Percentiles rank a stretch among this genome's conserved stretches.
Evolutionary conservation across 2,797 vertebrate species (phyloP).

Genomic region (Cercopithecus mitis): DNA sequence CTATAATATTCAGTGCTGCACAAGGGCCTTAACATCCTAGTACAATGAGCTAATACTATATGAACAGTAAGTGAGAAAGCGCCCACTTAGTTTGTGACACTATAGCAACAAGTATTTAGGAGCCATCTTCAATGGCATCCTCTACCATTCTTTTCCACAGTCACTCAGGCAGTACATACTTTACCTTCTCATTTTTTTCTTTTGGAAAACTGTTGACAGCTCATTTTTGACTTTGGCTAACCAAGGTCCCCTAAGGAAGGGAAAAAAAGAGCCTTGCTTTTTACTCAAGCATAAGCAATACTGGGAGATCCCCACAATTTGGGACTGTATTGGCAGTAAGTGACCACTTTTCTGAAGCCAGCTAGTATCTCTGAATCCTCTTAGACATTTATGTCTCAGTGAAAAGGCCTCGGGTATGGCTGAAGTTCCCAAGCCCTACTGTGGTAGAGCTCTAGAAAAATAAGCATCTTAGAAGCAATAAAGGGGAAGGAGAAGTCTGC

Average conservation of each 20-base stretch:
- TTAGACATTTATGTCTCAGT: background rate
- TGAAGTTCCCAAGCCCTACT: background rate
- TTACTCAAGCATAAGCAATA: background rate
- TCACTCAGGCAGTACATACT: background rate
- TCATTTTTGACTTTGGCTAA: background rate
- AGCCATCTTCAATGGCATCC: background rate
- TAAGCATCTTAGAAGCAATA: background rate
- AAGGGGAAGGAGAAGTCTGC: background rate
- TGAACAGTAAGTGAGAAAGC: background rate
- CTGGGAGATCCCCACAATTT: background rate
- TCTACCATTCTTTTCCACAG: background rate
- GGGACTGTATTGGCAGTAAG: background rate
- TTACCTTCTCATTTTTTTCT: background rate
- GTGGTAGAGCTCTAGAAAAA: background rate
- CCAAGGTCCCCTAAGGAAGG: background rate
- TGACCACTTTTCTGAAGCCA: background rate
- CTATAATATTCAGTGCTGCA: background rate
- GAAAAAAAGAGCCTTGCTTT: background rate
- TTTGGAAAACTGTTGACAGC: background rate
- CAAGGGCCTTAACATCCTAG: background rate
- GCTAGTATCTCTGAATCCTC: background rate
- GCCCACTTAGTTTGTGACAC: background rate
- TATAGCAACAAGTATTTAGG: background rate
- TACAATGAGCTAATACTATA: background rate
- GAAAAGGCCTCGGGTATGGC: background rate